These are phyloP conservation scores for Clusia tigrina DNA, from an alignment of 2,888 invertebrate genomes.

Conservation along the genomic window DNA sequence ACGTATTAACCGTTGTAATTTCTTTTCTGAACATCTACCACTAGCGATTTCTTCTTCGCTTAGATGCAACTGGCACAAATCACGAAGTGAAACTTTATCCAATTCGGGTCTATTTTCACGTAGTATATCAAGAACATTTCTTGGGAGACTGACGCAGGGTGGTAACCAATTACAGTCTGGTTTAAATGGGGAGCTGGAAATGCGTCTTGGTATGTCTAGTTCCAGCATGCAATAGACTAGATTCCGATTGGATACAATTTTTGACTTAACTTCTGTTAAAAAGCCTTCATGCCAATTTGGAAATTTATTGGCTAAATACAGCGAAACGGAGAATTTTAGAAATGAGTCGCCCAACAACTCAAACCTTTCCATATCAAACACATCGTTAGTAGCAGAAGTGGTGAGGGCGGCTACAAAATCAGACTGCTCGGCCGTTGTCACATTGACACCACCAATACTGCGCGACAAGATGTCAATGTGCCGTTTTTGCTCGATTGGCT, in stretches of 20 bases:
- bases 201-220: constrained; percentile 47
- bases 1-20: constrained; percentile 45
- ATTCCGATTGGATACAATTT: constrained; percentile 81
- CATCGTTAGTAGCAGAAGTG: constrained; percentile 73
- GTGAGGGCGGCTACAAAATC: constrained; percentile 71
- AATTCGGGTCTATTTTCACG: constrained; percentile 36
- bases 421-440: constrained; percentile 54
- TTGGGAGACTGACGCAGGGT: constrained; percentile 76
- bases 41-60: constrained; percentile 63
- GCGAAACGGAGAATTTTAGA: constrained; percentile 77
- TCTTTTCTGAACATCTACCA: constrained; percentile 45
- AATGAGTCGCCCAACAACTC: constrained; percentile 89
- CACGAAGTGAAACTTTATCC: constrained; percentile 59
- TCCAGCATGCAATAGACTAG: constrained; percentile 76
- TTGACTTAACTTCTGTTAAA: constrained; percentile 73
- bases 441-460: constrained; percentile 31
- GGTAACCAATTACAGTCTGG: constrained; percentile 80
- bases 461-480: constrained; percentile 46
- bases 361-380: constrained; percentile 79
- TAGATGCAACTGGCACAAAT: constrained; percentile 66
- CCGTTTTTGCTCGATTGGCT: constrained; percentile 29
- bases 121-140: constrained; percentile 57
- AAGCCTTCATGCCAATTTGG: constrained; percentile 76
- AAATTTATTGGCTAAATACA: constrained; percentile 73
- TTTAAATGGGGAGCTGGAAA: constrained; percentile 68